phyloP scores from a whole-genome alignment of 2,797 vertebrate species.

The Cuniculus paca region DNA sequence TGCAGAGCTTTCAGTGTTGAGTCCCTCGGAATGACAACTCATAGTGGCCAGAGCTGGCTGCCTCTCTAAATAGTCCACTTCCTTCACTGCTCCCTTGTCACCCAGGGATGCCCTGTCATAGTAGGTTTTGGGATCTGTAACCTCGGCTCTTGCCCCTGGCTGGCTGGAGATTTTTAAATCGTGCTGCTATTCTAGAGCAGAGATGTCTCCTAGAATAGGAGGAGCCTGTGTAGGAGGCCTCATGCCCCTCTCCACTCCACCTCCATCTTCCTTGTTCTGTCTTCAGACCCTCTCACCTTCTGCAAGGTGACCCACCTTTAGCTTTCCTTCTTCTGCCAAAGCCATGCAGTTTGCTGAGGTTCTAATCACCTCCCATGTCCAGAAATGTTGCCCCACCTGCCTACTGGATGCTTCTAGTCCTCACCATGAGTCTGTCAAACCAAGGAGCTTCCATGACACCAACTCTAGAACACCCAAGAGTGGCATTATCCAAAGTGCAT shows the following conservation, averaged over 20 bases:
- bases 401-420: too few species aligned
- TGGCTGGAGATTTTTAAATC: background rate
- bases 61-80: background rate
- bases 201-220: background rate
- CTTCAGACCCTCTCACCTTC: background rate
- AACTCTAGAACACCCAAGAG: background rate
- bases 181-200: rapidly evolving
- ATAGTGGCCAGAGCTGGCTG: rapidly evolving
- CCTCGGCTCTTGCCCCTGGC: background rate
- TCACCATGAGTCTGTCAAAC: background rate
- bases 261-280: background rate
- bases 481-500: background rate
- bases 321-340: background rate
- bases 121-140: background rate
- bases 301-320: rapidly evolving
- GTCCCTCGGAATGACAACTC: background rate
- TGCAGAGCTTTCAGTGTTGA: background rate
- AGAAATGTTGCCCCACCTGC: background rate
- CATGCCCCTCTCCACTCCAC: rapidly evolving
- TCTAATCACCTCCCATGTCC: background rate
- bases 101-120: background rate
- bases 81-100: background rate
- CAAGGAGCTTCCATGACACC: background rate
- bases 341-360: rapidly evolving
- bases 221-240: background rate